These are phyloP conservation scores for Eumaeus atala DNA, from an alignment of 1,140 invertebrate genomes.

Conservation along the genomic window DNA sequence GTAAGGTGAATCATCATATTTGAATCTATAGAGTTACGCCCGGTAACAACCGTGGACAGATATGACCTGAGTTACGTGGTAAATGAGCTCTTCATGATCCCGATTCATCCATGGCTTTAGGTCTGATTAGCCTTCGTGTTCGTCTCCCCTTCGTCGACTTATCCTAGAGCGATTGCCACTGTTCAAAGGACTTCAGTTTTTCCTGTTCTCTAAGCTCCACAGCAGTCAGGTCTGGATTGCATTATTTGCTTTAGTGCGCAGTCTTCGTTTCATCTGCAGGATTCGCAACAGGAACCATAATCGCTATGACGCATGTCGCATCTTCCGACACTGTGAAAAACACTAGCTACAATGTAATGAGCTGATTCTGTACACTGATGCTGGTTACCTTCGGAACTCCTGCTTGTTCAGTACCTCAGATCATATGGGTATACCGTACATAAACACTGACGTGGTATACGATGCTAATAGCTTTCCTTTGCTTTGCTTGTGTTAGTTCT, in stretches of 20 bases:
- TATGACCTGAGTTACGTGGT: not conserved
- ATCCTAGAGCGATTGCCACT: not conserved
- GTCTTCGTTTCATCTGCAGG: too few relatives aligned
- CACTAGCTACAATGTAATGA: not conserved
- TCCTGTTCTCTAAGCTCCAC: too few relatives aligned
- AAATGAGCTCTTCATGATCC: not conserved
- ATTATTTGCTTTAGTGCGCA: too few relatives aligned
- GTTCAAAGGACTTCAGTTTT: not conserved
- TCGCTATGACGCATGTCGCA: not conserved
- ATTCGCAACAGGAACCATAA: not conserved
- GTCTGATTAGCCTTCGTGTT: not conserved
- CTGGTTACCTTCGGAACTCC: not conserved
- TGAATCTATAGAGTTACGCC: not conserved
- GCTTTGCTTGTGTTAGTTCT: too few relatives aligned
- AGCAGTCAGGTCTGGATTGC: too few relatives aligned
- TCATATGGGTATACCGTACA: not conserved
- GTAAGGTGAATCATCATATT: too few relatives aligned
- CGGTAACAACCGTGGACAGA: not conserved
- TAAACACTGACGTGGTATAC: not conserved
- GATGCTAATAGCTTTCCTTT: too few relatives aligned
- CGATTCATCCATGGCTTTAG: not conserved
- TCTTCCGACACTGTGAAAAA: not conserved
- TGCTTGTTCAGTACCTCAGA: too few relatives aligned
- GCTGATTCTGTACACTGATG: not conserved
- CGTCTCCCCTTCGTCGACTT: not conserved